Conservation (phyloP, 1,140 invertebrate species). For the Lucilia cuprina region DNA sequence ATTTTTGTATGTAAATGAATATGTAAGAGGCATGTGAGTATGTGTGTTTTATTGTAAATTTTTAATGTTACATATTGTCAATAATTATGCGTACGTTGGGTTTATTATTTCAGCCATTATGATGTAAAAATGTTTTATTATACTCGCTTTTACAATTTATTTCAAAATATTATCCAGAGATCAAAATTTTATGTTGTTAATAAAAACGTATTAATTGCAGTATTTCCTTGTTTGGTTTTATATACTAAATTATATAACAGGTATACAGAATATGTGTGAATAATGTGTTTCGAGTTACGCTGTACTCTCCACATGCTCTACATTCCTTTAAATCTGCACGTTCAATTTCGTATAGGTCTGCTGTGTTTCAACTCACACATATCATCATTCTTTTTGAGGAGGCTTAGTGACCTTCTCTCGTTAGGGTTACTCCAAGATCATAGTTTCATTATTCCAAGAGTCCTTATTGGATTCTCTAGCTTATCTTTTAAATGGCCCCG, state of each 20-base stretch:
- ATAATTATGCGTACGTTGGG: neutral
- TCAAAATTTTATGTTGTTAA: neutral
- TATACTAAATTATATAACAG: neutral
- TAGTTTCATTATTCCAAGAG: too few relatives aligned
- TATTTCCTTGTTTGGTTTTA: neutral
- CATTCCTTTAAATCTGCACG: too few relatives aligned
- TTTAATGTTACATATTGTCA: slow-evolving; percentile 15
- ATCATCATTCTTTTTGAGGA: too few relatives aligned
- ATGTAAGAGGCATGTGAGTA: neutral
- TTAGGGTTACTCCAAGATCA: too few relatives aligned
- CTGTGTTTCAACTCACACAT: too few relatives aligned
- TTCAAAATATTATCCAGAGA: neutral
- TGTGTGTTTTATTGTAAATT: neutral
- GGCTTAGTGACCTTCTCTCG: too few relatives aligned
- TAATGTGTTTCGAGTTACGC: too few relatives aligned
- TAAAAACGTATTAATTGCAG: neutral
- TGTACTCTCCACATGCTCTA: too few relatives aligned
- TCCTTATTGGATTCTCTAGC: too few relatives aligned
- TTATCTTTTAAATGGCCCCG: too few relatives aligned
- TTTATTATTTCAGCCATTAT: slow-evolving; percentile 7
- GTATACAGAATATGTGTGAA: too few relatives aligned
- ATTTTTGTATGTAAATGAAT: neutral
- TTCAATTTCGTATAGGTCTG: too few relatives aligned
- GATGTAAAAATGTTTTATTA: neutral
- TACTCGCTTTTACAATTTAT: neutral